Evolutionary conservation across 2,888 invertebrate species (phyloP), one percentile per base, ranked within the genome.

Genomic region (Mechanitis messenoides): DNA sequence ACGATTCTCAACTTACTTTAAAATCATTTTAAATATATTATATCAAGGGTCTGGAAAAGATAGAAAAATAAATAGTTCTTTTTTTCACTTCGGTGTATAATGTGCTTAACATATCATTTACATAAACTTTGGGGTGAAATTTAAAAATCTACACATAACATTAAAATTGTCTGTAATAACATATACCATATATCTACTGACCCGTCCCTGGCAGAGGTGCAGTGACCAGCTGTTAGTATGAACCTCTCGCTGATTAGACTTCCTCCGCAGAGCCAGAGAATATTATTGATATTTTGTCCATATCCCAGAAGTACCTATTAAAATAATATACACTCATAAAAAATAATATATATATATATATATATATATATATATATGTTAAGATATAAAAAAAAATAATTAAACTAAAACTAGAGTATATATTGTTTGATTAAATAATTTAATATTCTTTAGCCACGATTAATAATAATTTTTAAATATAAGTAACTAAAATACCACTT

Each of bases 161-260:
- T 50, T 2, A 50, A 50, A 6, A 11, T 50, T 31, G 7, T 31
- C 31, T 20, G 28, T 45, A 31, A 12, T 45, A 2, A 7, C 33
- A 20, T 20, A 33, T 50, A 28, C 4, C 12, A 45, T 53, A 53
- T 5, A 53, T 31, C n/a, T 20, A 71, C 79, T 74, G 53, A 80
- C 81, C 63, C 33, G 1, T 69, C 56, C 20, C 70, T 66, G 35
- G 68, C 69, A 0, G 60, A 71, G 0, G 72, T 71, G 65, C 84
- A 84, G 60, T 84, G 83, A 0, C 75, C 82, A 0, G 83, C 81
- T 0, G 83, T 83, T 42, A 84, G 68, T 0, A 84, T 72, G 65
- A 74, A 83, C 5, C 69, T 62, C 35, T 83, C 81, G 55, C 82
- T 83, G 56, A 83, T 72, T 5, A 83, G 57, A 0, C 78, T 62